Evolutionary conservation across 2,113 vertebrate genomes (phyloP), one percentile per base, ranked within the genome.

Genomic region (Oryzias javanicus): DNA sequence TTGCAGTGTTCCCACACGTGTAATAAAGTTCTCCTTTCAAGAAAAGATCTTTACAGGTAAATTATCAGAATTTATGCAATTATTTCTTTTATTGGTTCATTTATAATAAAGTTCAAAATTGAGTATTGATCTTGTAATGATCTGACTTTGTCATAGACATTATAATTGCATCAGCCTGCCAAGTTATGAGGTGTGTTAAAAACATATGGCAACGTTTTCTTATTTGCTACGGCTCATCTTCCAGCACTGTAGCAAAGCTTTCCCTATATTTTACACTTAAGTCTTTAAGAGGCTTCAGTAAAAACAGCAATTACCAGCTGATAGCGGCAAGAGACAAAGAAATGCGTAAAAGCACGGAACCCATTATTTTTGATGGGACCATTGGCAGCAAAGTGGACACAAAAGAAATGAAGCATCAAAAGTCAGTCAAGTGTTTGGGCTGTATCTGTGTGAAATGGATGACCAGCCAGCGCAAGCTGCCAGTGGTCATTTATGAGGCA

Each of bases 291-390:
- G 74, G 66, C 73, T 46, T 79, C 78, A 82, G 81, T 83, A 83
- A 82, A 88, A 83, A 80, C 53, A 58, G 67, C 79, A 85, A 86
- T 87, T 85, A 86, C 84, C 4, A 14, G 35, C 50, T 40, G n/a
- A 81, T 76, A 58, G 75, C 78, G 81, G 80, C 83, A 83, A 68
- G 78, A 80, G 68, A 86, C 74, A 81, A 78, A 78, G 68, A 67
- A 76, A 35, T 35, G 75, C 55, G 57, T 61, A 64, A 81, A 74
- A 75, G 72, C 79, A 73, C 40, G 50, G 79, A 72, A 73, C 76
- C 72, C 47, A 70, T 80, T 82, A 53, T 70, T 83, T 71, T 83
- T 49, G 57, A 83, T 75, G 66, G 74, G 55, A 72, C 80, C 64
- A 73, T 56, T 74, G 71, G 66, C 64, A 64, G 67, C 56, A 83